Base-by-base conservation (phyloP, 2,888 invertebrate genomes). In the Brachyptera risi region DNA sequence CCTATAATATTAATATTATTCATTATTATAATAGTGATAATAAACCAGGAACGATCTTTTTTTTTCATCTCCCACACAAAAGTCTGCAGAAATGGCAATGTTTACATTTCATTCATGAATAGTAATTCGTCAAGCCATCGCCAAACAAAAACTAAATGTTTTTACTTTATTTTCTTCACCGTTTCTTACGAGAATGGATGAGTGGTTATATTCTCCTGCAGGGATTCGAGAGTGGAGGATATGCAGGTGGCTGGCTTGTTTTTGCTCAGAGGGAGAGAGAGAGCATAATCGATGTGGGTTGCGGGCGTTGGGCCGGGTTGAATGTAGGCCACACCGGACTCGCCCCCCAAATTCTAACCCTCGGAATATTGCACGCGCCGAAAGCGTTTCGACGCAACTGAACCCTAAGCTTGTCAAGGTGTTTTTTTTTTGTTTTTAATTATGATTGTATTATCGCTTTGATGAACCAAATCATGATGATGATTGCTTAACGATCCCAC, bases 21-120 rank as follows among this genome's bases (percentile, higher is more conserved):
- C n/a, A 44, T 17, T 17, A 19, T 44, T 44, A 44, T 44, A 44
- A 44, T 44, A 44, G 21, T 44, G 44, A 44, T 44, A 44, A 44
- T 44, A 44, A 44, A 44, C 21, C 21, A 44, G 44, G 17, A 44
- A 44, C 44, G 44, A 44, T n/a, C 19, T 21, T 54, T 31, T 54
- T 54, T 11, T 35, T 23, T 11, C 35, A 23, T n/a, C 47, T 23
- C 13, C n/a, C 13, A 13, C 24, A 38, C n/a, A 19, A 11, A 31
- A 11, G 21, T 44, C 44, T 44, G 44, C 44, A 44, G 44, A 44
- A 44, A 44, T 44, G 44, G 44, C 44, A 2, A 44, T 17, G 5
- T 4, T 44, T 11, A n/a, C n/a, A n/a, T n/a, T n/a, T n/a, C n/a
- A n/a, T n/a, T n/a, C n/a, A n/a, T n/a, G n/a, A n/a, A n/a, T n/a